Conservation (phyloP, 2,797 vertebrate species). For the Champsocephalus esox region DNA sequence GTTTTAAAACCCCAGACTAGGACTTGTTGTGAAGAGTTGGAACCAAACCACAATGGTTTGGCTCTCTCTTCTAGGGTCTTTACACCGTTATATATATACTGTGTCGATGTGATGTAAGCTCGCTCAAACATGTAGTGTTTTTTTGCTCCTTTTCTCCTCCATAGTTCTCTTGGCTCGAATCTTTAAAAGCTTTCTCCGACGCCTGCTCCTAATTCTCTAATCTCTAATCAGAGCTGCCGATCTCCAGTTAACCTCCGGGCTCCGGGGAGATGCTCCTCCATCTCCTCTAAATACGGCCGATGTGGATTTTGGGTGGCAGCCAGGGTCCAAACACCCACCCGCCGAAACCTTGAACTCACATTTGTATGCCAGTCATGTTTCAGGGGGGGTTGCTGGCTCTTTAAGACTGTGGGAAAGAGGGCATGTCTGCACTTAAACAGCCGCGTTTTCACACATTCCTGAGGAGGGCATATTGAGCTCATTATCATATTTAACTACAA, state of each 20-base stretch:
- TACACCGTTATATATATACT: conserved; percentile 27
- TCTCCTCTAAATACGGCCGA: conserved; percentile 64
- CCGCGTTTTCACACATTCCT: conserved; percentile 85
- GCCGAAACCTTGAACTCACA: conserved; percentile 49
- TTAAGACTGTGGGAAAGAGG: conserved; percentile 85
- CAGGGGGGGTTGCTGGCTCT: conserved; percentile 65
- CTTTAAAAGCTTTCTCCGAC: conserved; percentile 35
- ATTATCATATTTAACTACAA: conserved; percentile 86
- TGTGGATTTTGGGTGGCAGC: conserved; percentile 73
- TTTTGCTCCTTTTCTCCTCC: conserved; percentile 50
- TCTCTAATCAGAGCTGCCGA: conserved; percentile 69
- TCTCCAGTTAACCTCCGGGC: conserved; percentile 74
- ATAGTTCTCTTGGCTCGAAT: conserved; percentile 60
- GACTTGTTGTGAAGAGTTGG: too few species aligned
- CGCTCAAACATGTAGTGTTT: conserved; percentile 45
- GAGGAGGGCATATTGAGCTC: conserved; percentile 85
- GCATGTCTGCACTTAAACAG: conserved; percentile 72
- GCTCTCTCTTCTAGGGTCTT: conserved; percentile 22
- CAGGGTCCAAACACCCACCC: conserved; percentile 60
- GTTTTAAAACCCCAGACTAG: too few species aligned
- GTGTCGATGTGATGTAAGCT: conserved; percentile 24
- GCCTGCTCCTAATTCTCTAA: conserved; percentile 55
- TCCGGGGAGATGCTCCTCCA: conserved; percentile 62
- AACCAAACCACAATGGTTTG: background rate
- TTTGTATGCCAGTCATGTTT: conserved; percentile 82